Percentiles rank a stretch among this genome's conserved stretches.
phyloP scores from a whole-genome alignment of 2,113 vertebrate species.

The Sinocyclocheilus grahami region DNA sequence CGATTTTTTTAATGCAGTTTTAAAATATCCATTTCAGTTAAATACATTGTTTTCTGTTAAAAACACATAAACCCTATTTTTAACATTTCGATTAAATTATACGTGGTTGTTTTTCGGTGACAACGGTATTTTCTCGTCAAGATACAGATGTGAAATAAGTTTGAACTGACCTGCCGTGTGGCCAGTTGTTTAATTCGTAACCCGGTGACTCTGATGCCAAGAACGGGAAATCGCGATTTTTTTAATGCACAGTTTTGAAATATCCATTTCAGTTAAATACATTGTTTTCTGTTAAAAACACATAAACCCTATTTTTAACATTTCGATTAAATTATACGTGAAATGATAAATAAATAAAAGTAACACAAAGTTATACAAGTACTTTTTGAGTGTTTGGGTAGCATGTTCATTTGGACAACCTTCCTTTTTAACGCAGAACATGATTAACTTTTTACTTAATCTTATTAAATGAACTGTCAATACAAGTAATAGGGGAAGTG shows the following conservation, averaged over 20 bases:
- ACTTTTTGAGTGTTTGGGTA: no score
- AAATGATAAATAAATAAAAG: background rate
- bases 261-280: background rate
- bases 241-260: background rate
- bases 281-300: background rate
- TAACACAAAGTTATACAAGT: background rate
- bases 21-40: background rate
- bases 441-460: background rate
- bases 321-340: background rate
- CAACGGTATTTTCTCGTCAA: background rate
- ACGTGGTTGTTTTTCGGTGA: background rate
- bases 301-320: background rate
- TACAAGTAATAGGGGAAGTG: background rate
- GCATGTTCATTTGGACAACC: no score
- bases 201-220: background rate
- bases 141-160: background rate
- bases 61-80: background rate
- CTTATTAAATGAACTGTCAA: background rate
- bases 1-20: background rate
- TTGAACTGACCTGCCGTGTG: background rate
- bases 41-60: background rate
- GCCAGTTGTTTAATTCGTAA: background rate
- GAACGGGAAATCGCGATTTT: background rate
- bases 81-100: background rate
- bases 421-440: background rate